Base-by-base conservation (phyloP, 2,113 vertebrate species). In the Rhinichthys klamathensis region DNA sequence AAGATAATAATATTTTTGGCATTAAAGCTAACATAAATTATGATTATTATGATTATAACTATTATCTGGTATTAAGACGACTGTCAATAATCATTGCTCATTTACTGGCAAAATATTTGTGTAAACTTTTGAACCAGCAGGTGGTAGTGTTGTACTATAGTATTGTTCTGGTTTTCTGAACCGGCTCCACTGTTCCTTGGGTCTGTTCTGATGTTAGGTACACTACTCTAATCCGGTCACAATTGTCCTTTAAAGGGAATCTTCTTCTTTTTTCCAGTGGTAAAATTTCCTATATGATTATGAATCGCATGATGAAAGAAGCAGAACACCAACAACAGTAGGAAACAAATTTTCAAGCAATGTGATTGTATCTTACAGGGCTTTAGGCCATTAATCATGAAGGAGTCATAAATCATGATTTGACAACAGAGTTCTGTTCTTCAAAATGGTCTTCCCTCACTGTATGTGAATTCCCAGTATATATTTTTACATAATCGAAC, bases 381-480 rank as follows among this genome's bases (percentile, higher is more conserved):
- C n/a, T 38, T n/a, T 46, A 38, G 51, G 56, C 61, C 46, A 23
- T 77, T 16, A 81, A 77, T 56, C 49, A 32, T 35, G 11, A 67
- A 63, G 16, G 38, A 73, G 6, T 54, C n/a, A 67, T 72, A 4
- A 83, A 79, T 76, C 41, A 70, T 70, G 18, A 69, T 44, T 30
- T 63, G 15, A 86, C n/a, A 7, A 18, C 16, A 41, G 8, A 46
- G 75, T 56, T 67, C 54, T 41, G 58, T 25, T 70, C 27, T 60
- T 23, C 21, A 75, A 58, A 27, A 12, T 23, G 8, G 72, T 54
- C 3, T 81, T 41, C 18, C 23, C 44, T 25, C 41, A 23, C 27
- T n/a, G 23, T 72, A 16, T 72, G 1, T 25, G 61, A 82, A 85
- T 82, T 87, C 78, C 54, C 85, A 85, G 72, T 18, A 12, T 88